phyloP scores from a whole-genome alignment of 2,797 vertebrate species.

The Oreonectes daqikongensis region DNA sequence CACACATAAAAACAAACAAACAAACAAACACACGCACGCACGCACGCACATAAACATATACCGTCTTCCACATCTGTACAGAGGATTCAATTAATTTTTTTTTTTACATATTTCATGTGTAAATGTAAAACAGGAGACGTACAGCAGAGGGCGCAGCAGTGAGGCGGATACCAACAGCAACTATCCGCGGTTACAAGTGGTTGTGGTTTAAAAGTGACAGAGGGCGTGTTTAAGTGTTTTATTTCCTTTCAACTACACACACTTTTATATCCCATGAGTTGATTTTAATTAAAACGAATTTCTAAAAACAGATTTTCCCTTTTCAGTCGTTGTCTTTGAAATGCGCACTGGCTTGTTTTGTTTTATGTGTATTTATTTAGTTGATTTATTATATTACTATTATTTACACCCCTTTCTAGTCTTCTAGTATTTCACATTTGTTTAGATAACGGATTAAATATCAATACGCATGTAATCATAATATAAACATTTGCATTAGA shows the following conservation, averaged over 20 bases:
- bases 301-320: background rate
- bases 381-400: too few species aligned
- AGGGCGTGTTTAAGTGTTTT: background rate
- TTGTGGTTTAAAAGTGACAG: background rate
- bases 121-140: background rate
- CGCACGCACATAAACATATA: too few species aligned
- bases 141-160: conserved; percentile 13
- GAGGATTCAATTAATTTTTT: too few species aligned
- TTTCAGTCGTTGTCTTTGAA: background rate
- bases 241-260: background rate
- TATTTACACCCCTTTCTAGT: too few species aligned
- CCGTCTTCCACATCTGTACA: too few species aligned
- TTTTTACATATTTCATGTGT: too few species aligned
- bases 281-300: background rate
- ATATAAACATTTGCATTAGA: too few species aligned
- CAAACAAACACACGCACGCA: too few species aligned
- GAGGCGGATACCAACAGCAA: background rate
- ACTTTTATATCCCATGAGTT: background rate
- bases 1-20: too few species aligned
- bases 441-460: background rate
- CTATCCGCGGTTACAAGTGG: background rate
- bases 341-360: background rate
- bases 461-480: too few species aligned
- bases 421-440: too few species aligned
- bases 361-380: background rate